Conservation (phyloP, 2,888 invertebrate species). For the Folsomia candida region DNA sequence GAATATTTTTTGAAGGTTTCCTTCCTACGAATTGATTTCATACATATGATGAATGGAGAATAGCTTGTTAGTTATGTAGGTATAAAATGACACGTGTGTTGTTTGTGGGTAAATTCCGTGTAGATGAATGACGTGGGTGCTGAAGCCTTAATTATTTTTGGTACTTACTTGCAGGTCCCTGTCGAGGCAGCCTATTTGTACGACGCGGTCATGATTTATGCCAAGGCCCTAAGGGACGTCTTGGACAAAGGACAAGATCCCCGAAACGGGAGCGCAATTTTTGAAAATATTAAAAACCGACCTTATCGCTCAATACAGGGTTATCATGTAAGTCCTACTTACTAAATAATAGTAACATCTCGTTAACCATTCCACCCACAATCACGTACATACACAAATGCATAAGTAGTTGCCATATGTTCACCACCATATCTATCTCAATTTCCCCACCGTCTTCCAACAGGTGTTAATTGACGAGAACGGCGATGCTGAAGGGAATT, state of each 20-base stretch:
- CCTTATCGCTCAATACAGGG: conserved; percentile 76
- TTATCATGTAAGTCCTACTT: conserved; percentile 71
- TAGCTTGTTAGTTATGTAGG: too few species aligned
- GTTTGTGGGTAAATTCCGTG: too few species aligned
- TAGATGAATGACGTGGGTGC: too few species aligned
- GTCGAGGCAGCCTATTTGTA: conserved; percentile 80
- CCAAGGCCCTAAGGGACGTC: conserved; percentile 73
- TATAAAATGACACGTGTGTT: too few species aligned
- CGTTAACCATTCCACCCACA: background rate
- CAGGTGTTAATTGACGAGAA: conserved; percentile 80
- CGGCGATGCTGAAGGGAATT: conserved; percentile 90
- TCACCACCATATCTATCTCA: background rate
- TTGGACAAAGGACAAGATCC: conserved; percentile 67
- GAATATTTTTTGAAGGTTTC: too few species aligned
- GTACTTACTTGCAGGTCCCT: conserved; percentile 65
- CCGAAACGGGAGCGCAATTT: conserved; percentile 72
- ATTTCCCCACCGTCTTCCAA: background rate
- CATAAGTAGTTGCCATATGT: background rate
- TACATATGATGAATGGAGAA: too few species aligned
- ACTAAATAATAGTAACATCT: too few species aligned
- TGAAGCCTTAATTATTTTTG: too few species aligned
- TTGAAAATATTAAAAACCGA: conserved; percentile 72
- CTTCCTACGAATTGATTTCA: too few species aligned
- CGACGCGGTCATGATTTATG: conserved; percentile 84
- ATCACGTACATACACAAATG: too few species aligned